These are phyloP conservation scores for Anoplophora glabripennis DNA, from an alignment of 1,140 invertebrate species.

Conservation along the genomic window DNA sequence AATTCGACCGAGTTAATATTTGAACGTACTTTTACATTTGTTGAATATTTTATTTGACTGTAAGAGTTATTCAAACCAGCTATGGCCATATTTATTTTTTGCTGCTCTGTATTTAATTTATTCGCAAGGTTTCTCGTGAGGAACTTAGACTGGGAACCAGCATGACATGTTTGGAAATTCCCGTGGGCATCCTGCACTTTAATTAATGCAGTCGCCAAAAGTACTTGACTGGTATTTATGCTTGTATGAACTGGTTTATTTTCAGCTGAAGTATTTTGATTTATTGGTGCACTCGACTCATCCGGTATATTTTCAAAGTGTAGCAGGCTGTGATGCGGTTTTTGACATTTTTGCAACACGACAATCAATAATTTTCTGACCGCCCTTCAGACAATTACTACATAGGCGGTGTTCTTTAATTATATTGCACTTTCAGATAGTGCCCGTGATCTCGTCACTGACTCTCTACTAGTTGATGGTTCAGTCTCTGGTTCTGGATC, in stretches of 20 bases:
- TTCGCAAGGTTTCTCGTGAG: neutral
- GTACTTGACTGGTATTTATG: neutral
- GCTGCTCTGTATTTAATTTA: neutral
- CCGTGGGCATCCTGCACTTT: no score
- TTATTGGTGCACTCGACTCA: neutral
- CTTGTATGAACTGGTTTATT: neutral
- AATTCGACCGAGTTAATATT: no score
- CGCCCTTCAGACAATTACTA: conserved; percentile 21
- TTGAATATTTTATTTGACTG: conserved; percentile 1
- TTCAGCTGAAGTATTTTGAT: neutral
- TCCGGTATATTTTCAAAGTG: conserved; percentile 11
- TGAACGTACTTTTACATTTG: no score
- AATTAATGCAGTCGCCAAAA: no score
- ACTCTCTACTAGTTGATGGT: no score
- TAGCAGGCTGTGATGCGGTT: conserved; percentile 22
- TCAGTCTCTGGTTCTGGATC: no score
- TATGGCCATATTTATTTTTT: no score
- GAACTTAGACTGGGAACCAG: no score
- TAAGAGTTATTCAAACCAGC: neutral
- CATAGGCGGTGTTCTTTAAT: conserved; percentile 19
- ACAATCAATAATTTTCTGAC: conserved; percentile 15
- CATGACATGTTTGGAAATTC: no score
- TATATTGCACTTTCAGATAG: conserved; percentile 10
- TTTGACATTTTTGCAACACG: conserved; percentile 16
- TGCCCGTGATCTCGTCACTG: no score